phyloP scores from a whole-genome alignment of 1,140 invertebrate genomes.

The Teleogryllus occipitalis region DNA sequence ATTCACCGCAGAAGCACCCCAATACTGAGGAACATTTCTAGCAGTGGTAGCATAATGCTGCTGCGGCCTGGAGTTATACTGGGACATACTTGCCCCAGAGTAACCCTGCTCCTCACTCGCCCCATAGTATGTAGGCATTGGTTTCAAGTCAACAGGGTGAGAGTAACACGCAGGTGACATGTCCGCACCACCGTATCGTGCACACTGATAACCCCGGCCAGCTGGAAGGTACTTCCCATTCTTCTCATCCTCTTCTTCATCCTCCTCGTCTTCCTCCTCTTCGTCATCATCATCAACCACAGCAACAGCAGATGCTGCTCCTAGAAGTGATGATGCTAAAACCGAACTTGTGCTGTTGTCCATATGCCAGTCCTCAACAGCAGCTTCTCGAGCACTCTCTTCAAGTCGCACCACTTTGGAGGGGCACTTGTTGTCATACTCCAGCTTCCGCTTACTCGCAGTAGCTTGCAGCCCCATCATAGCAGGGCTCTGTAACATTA shows the following conservation, averaged over 20 bases:
- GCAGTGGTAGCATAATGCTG: constrained; percentile 10
- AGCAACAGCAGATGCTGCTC: constrained; percentile 34
- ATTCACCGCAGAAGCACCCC: constrained; percentile 14
- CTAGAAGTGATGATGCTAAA: constrained; percentile 15
- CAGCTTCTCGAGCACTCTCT: constrained; percentile 16
- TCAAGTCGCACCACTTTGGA: constrained; percentile 28
- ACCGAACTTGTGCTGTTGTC: constrained; percentile 20
- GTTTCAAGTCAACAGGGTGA: constrained; percentile 13
- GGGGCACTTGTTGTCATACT: constrained; percentile 27
- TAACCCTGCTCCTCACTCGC: constrained; percentile 29
- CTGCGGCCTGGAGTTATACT: constrained; percentile 36
- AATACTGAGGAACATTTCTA: constrained; percentile 20
- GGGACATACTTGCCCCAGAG: constrained; percentile 36
- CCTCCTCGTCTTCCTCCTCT: constrained; percentile 38
- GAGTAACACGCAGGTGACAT: constrained; percentile 13
- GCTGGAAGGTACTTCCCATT: constrained; percentile 31
- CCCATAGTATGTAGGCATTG: constrained; percentile 24
- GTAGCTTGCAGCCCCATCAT: constrained; percentile 69
- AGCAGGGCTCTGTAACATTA: constrained; percentile 56
- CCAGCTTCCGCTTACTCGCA: constrained; percentile 59
- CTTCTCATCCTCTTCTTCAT: constrained; percentile 33
- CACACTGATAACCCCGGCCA: constrained; percentile 21
- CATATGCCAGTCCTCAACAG: constrained; percentile 37
- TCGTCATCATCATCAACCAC: constrained; percentile 43
- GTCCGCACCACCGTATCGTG: constrained; percentile 14